Base-by-base conservation (phyloP, 2,113 vertebrate genomes). In the Cyanoderma ruficeps region DNA sequence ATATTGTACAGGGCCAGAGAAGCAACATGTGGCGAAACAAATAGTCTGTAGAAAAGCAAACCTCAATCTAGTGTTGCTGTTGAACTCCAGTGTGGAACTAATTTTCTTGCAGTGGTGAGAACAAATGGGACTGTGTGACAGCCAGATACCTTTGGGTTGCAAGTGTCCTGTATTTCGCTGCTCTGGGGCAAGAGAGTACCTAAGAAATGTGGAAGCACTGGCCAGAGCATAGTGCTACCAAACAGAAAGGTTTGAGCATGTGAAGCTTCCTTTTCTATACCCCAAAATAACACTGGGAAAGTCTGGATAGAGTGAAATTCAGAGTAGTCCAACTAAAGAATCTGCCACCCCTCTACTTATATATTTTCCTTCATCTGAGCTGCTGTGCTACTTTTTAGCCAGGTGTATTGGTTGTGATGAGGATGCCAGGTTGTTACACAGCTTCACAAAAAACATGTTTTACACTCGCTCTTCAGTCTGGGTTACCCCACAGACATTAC, bases 321-420 rank as follows among this genome's bases (percentile, higher is more conserved):
- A 8, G 39, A 84, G 24, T 33, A 53, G 3, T 88, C 46, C 42
- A 56, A 14, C 2, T 21, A 72, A 76, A 55, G 44, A 56, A 44
- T 63, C 35, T 47, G 9, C 22, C 14, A 31, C 16, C 4, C 3
- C 2, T 35, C 42, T 33, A 4, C 42, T 63, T 68, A 7, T 0
- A 22, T n/a, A 25, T 63, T 57, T 79, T 35, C 23, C 9, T 80
- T 89, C 16, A 18, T 50, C 50, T 49, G 46, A 60, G 11, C 53
- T 27, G 37, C 33, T 77, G 31, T 59, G 8, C 30, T 42, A 7
- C 31, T 30, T 53, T 53, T 79, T 44, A 65, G 46, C 21, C 44
- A 35, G 31, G 19, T 56, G 25, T 60, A 14, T 67, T 86, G 61
- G 42, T 49, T 72, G 39, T 67, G 33, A 49, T 46, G 35, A 42